Evolutionary conservation across 2,888 invertebrate genomes (phyloP), one percentile per base, ranked within the genome.

Genomic region (Eudemis profundana): DNA sequence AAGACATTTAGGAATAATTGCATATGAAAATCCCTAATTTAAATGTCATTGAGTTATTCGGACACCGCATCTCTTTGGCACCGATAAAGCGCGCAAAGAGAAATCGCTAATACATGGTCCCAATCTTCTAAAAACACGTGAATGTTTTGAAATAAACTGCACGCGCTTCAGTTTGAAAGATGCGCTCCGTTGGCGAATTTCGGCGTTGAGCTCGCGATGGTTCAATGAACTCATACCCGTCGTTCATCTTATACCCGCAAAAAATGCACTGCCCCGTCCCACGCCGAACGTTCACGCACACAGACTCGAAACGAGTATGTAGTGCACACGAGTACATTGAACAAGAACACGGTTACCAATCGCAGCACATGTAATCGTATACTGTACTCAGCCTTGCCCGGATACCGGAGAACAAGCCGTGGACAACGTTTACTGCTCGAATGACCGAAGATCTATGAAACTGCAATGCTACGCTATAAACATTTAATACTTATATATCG

Each of bases 181-280:
- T 85, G 87, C 86, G 89, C 84, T 86, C 72, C 78, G 86, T 78
- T 86, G 84, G 86, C 83, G 80, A 88, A 85, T 83, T 89, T 89
- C 79, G 83, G 85, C 79, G 82, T 82, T 84, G 85, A 87, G 88
- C 86, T 79, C 79, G 79, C 83, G 77, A 78, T 78, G 73, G 91
- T 87, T 91, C 90, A 85, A 81, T 77, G 86, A 87, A 59, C 65
- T 47, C 65, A 53, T 65, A 65, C 85, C 89, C 81, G 74, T 80
- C 84, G 86, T 86, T 88, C 89, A 87, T 90, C 86, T 89, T 82
- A 75, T 77, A 82, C 78, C 81, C 84, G 89, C 90, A 92, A 92
- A 92, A 92, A 92, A 90, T 92, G 90, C 90, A 92, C 78, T 87
- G 90, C 81, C 84, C 82, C 90, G 85, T 87, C 90, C 90, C 90